These are phyloP conservation scores for Mythimna lalbum DNA, from an alignment of 2,888 invertebrate genomes.

Conservation along the genomic window DNA sequence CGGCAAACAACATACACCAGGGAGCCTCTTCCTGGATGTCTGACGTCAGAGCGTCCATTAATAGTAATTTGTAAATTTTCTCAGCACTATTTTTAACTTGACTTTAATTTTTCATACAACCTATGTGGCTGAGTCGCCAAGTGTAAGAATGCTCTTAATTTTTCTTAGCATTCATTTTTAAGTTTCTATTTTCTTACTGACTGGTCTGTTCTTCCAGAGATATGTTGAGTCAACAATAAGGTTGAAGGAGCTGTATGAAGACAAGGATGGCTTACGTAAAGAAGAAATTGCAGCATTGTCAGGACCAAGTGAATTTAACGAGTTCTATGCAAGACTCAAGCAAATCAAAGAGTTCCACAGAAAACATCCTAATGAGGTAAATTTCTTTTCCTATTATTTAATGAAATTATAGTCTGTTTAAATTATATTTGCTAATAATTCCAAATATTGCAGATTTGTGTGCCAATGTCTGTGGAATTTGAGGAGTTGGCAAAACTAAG, in stretches of 20 bases:
- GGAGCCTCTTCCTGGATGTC: too few species aligned
- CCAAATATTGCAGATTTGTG: slow-evolving; percentile 92
- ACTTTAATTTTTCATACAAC: background rate
- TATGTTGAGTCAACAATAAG: slow-evolving; percentile 94
- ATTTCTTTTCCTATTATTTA: background rate
- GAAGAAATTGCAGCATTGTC: slow-evolving; percentile 98
- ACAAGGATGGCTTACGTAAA: slow-evolving; percentile 98
- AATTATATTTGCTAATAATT: background rate
- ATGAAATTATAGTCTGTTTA: too few species aligned
- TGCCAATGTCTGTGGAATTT: slow-evolving; percentile 99
- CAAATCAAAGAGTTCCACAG: slow-evolving; percentile 99
- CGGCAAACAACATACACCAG: too few species aligned
- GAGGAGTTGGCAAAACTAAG: slow-evolving; percentile 97
- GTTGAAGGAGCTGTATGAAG: slow-evolving; percentile 98
- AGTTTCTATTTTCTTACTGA: background rate
- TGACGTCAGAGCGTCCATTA: too few species aligned
- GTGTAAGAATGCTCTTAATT: background rate
- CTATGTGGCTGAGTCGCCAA: background rate
- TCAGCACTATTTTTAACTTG: background rate
- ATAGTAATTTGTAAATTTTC: background rate
- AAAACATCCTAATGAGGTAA: slow-evolving; percentile 98
- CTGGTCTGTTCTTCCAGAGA: slow-evolving; percentile 86
- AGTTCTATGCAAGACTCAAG: slow-evolving; percentile 98
- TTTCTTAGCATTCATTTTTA: background rate
- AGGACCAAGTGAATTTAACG: slow-evolving; percentile 99